phyloP scores from a whole-genome alignment of 2,113 vertebrate species.

The Crocuta crocuta region DNA sequence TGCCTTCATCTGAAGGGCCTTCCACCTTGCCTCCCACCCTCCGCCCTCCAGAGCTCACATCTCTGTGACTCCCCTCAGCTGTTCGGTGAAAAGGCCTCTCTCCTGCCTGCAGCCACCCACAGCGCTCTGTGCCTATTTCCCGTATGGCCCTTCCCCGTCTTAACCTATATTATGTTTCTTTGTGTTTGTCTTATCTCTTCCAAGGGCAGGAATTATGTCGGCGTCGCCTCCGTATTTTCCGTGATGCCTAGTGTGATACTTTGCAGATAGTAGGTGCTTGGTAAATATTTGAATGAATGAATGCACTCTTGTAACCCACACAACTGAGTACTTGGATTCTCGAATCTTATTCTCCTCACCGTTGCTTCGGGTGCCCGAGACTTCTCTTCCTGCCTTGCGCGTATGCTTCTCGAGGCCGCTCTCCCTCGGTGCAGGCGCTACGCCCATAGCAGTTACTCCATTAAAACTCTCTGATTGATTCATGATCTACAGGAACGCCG shows the following conservation, averaged over 20 bases:
- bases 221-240: slow-evolving; percentile 54
- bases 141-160: not conserved
- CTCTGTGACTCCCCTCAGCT: not conserved
- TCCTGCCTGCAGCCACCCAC: not conserved
- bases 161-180: not conserved
- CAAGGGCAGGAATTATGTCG: slow-evolving; percentile 41
- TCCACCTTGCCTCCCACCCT: not conserved
- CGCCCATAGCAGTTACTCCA: slow-evolving; percentile 60
- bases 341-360: slow-evolving; percentile 9
- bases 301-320: slow-evolving; percentile 75
- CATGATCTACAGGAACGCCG: slow-evolving; percentile 93
- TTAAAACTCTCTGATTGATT: slow-evolving; percentile 83
- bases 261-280: slow-evolving; percentile 80
- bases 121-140: not conserved
- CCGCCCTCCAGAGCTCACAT: not conserved
- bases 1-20: not conserved
- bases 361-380: slow-evolving; percentile 33
- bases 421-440: slow-evolving; percentile 47
- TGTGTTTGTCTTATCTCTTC: slow-evolving; percentile 57
- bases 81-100: not conserved
- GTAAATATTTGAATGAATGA: slow-evolving; percentile 85
- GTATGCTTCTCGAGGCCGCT: slow-evolving; percentile 54
- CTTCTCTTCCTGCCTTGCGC: slow-evolving; percentile 13
- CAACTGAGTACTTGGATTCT: slow-evolving; percentile 28
- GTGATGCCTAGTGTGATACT: slow-evolving; percentile 53